Conservation (phyloP, 2,888 invertebrate genomes). For the Ischnura elegans region DNA sequence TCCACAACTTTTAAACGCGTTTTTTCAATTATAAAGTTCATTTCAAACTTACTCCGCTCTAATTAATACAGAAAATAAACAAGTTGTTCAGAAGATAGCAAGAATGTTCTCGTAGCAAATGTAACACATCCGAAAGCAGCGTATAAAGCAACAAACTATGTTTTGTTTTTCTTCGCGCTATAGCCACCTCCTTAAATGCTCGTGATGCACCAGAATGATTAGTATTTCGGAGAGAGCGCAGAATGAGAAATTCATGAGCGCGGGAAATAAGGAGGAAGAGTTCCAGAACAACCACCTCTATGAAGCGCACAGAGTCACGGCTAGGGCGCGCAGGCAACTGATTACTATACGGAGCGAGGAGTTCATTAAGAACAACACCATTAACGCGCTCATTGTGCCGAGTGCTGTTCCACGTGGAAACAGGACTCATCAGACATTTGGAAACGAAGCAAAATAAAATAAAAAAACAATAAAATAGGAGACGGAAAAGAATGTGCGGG, state of each 20-base stretch:
- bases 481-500: not conserved
- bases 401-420: not conserved
- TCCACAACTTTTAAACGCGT: no score
- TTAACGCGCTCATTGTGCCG: constrained; percentile 23
- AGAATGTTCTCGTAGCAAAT: not conserved
- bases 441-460: not conserved
- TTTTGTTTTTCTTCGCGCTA: not conserved
- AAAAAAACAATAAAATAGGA: not conserved
- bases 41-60: no score
- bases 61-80: no score
- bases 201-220: not conserved
- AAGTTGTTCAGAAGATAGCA: no score
- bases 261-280: not conserved
- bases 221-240: not conserved
- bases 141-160: not conserved
- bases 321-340: not conserved
- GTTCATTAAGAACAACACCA: constrained; percentile 27
- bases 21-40: no score
- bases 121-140: not conserved
- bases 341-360: not conserved
- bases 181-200: not conserved
- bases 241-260: not conserved
- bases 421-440: not conserved
- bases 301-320: not conserved
- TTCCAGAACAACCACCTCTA: no score